Percentiles rank a stretch among this genome's conserved stretches.
Evolutionary conservation across 2,797 vertebrate species (phyloP).

Genomic region (Myripristis murdjan): DNA sequence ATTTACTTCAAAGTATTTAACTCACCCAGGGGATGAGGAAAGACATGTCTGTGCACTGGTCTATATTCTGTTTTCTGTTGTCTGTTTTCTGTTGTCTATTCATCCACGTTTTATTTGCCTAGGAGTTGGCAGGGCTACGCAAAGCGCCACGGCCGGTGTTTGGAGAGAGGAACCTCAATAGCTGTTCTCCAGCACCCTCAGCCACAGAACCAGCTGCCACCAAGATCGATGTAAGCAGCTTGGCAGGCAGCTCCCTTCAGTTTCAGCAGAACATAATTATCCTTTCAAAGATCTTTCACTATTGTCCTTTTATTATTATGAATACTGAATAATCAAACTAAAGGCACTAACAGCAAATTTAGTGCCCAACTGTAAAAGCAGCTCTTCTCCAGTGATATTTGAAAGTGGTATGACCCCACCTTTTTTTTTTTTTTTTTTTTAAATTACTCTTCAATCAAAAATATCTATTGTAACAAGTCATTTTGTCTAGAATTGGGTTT

Average conservation of each 20-base stretch:
- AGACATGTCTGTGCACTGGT: background rate
- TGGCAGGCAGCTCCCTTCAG: background rate
- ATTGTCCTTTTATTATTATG: too few species aligned
- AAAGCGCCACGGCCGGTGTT: conserved; percentile 93
- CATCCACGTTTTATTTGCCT: conserved; percentile 66
- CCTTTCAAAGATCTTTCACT: too few species aligned
- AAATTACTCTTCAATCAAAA: too few species aligned
- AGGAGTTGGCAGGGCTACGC: conserved; percentile 88
- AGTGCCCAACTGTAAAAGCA: too few species aligned
- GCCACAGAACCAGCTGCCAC: conserved; percentile 78
- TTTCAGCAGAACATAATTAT: too few species aligned
- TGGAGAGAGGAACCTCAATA: conserved; percentile 96
- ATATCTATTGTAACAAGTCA: too few species aligned
- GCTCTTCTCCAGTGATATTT: too few species aligned
- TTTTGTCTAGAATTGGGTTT: too few species aligned
- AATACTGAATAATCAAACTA: too few species aligned
- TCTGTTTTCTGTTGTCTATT: conserved; percentile 18
- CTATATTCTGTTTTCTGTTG: background rate
- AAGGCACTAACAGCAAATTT: too few species aligned
- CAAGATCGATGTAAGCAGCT: conserved; percentile 86
- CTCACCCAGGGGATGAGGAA: background rate
- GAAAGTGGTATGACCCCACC: too few species aligned
- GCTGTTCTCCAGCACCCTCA: conserved; percentile 74
- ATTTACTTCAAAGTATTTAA: background rate
- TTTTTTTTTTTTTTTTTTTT: too few species aligned